Percentiles rank a stretch among this genome's conserved stretches.
These are phyloP conservation scores for Ornithoptera priamus DNA, from an alignment of 2,888 invertebrate species.

Conservation along the genomic window DNA sequence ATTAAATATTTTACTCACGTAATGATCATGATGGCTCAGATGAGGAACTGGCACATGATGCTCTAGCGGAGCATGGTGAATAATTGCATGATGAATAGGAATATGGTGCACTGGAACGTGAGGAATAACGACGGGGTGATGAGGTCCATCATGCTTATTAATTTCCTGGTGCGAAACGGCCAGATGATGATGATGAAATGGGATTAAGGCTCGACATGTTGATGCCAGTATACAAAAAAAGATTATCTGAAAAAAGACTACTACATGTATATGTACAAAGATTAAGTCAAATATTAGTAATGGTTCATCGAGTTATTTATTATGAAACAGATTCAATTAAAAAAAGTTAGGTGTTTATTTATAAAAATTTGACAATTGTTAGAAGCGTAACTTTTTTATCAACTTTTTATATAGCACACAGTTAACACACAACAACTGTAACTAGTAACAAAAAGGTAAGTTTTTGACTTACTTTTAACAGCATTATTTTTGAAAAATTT, in stretches of 20 bases:
- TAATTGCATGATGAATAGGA: constrained; percentile 45
- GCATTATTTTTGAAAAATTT: constrained; percentile 42
- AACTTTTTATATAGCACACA: too few species aligned
- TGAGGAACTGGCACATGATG: constrained; percentile 46
- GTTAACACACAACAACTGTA: too few species aligned
- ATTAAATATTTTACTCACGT: constrained; percentile 51
- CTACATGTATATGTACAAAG: not conserved
- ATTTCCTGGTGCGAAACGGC: constrained; percentile 71
- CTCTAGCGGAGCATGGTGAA: constrained; percentile 50
- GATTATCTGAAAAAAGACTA: constrained; percentile 51
- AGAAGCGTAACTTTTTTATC: too few species aligned
- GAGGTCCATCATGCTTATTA: constrained; percentile 63
- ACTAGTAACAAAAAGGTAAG: not conserved
- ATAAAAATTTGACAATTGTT: too few species aligned
- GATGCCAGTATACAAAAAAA: constrained; percentile 53
- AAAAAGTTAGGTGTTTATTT: too few species aligned
- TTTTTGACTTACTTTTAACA: constrained; percentile 55
- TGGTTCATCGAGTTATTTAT: not conserved
- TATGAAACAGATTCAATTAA: too few species aligned
- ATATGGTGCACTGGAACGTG: constrained; percentile 42
- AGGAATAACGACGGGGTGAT: constrained; percentile 45
- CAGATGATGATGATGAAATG: constrained; percentile 59
- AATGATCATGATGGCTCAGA: constrained; percentile 61
- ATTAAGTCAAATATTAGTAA: not conserved
- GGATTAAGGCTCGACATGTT: constrained; percentile 65